These are phyloP conservation scores for Fabriciana adippe DNA, from an alignment of 2,888 invertebrate genomes.

Conservation along the genomic window DNA sequence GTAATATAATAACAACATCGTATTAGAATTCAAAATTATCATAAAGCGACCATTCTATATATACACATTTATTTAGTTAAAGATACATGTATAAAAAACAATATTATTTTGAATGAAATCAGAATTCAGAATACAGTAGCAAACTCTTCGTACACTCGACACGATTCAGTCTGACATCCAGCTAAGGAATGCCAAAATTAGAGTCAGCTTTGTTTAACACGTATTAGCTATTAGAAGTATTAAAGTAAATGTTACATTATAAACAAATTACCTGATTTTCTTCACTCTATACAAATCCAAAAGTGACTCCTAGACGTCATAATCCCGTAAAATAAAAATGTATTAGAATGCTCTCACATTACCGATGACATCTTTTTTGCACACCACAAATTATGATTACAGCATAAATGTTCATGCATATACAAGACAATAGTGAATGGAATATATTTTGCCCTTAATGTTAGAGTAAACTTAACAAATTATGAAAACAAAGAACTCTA, in stretches of 20 bases:
- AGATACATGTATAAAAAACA: background rate
- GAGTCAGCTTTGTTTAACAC: constrained; percentile 65
- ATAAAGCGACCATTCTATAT: no score
- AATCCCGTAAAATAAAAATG: constrained; percentile 73
- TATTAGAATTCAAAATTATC: no score
- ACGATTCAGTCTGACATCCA: constrained; percentile 67
- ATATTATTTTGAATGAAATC: constrained; percentile 34
- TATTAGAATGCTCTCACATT: constrained; percentile 78
- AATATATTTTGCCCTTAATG: constrained; percentile 52
- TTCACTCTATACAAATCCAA: constrained; percentile 63
- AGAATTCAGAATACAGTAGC: constrained; percentile 36
- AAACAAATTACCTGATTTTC: constrained; percentile 60
- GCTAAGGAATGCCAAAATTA: constrained; percentile 79
- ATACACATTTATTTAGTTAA: background rate
- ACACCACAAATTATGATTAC: constrained; percentile 56
- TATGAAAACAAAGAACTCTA: constrained; percentile 80
- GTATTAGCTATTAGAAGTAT: constrained; percentile 40
- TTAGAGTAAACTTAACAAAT: constrained; percentile 56
- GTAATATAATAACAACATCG: no score
- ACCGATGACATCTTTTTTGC: constrained; percentile 78
- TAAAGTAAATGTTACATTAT: constrained; percentile 39
- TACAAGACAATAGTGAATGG: constrained; percentile 50
- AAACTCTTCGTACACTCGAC: constrained; percentile 49
- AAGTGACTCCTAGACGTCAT: constrained; percentile 67
- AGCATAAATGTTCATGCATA: constrained; percentile 50